Evolutionary conservation across 2,888 invertebrate species (phyloP).

Genomic region (Clivina fossor): DNA sequence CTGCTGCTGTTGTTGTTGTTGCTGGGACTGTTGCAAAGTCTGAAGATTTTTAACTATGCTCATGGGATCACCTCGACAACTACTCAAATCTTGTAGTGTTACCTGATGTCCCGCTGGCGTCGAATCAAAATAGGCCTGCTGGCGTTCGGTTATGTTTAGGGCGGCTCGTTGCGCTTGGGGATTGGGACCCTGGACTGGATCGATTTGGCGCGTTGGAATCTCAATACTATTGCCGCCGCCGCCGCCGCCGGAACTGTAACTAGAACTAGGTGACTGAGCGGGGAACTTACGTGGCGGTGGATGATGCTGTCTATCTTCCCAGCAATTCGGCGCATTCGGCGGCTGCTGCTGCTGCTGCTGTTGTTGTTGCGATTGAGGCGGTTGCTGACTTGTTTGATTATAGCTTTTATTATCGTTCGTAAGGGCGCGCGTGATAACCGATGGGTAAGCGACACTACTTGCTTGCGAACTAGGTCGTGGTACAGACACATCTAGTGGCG

Average conservation of each 20-base stretch:
- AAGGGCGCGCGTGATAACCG: slow-evolving; percentile 77
- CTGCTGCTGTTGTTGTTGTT: slow-evolving; percentile 46
- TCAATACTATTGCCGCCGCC: slow-evolving; percentile 51
- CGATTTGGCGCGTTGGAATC: slow-evolving; percentile 45
- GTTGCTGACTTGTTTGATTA: slow-evolving; percentile 43
- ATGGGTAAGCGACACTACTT: slow-evolving; percentile 72
- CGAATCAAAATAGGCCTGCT: slow-evolving; percentile 68
- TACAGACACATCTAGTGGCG: slow-evolving; percentile 70
- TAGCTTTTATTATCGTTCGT: slow-evolving; percentile 60
- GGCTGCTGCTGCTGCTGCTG: slow-evolving; percentile 53
- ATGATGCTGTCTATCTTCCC: slow-evolving; percentile 58
- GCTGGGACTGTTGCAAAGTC: slow-evolving; percentile 56
- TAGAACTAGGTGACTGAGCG: slow-evolving; percentile 52
- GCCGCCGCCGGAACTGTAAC: slow-evolving; percentile 54
- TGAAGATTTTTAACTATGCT: slow-evolving; percentile 73
- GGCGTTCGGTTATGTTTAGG: slow-evolving; percentile 58
- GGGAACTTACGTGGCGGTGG: slow-evolving; percentile 59
- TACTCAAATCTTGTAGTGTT: slow-evolving; percentile 70
- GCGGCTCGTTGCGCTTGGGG: slow-evolving; percentile 52
- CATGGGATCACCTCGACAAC: slow-evolving; percentile 75
- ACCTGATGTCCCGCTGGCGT: slow-evolving; percentile 60
- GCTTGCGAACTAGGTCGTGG: slow-evolving; percentile 64
- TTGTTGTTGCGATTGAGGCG: slow-evolving; percentile 43
- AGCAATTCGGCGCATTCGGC: slow-evolving; percentile 54
- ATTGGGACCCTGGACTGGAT: slow-evolving; percentile 39